These are phyloP conservation scores for Agrotis exclamationis DNA, from an alignment of 2,888 invertebrate genomes.

Conservation along the genomic window DNA sequence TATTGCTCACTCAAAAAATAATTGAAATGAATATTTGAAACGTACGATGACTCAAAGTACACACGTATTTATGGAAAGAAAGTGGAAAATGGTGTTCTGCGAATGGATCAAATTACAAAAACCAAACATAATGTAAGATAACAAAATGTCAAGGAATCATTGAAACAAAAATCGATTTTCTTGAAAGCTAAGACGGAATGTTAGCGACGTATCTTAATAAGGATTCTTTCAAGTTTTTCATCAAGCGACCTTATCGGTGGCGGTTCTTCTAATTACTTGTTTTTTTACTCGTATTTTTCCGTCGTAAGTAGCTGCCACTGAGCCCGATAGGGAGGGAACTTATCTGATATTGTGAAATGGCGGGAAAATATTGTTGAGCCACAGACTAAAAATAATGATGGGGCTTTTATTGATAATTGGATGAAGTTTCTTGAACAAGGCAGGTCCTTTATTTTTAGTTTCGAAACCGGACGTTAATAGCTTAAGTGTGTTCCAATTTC, in stretches of 20 bases:
- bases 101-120: conserved; percentile 16
- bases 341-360: conserved; percentile 46
- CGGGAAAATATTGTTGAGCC: conserved; percentile 27
- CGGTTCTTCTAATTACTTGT: conserved; percentile 65
- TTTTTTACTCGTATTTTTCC: conserved; percentile 54
- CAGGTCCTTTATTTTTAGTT: too few relatives aligned
- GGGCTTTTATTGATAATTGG: background rate
- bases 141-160: conserved; percentile 30
- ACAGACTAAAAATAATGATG: conserved; percentile 24
- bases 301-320: conserved; percentile 29
- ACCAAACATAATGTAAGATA: background rate
- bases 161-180: conserved; percentile 58
- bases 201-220: conserved; percentile 71
- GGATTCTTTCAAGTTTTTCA: conserved; percentile 73
- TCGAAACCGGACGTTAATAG: too few relatives aligned
- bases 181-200: conserved; percentile 62
- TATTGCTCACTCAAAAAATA: too few relatives aligned
- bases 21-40: too few relatives aligned
- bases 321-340: conserved; percentile 36
- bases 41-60: background rate
- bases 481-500: too few relatives aligned
- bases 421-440: background rate
- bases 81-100: background rate
- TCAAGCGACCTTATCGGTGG: conserved; percentile 66
- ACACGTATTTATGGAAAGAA: background rate